A percentile compares a stretch with the other conserved stretches of the same genome.
Conservation (phyloP, 2,113 vertebrate species). For the Nymphicus hollandicus region DNA sequence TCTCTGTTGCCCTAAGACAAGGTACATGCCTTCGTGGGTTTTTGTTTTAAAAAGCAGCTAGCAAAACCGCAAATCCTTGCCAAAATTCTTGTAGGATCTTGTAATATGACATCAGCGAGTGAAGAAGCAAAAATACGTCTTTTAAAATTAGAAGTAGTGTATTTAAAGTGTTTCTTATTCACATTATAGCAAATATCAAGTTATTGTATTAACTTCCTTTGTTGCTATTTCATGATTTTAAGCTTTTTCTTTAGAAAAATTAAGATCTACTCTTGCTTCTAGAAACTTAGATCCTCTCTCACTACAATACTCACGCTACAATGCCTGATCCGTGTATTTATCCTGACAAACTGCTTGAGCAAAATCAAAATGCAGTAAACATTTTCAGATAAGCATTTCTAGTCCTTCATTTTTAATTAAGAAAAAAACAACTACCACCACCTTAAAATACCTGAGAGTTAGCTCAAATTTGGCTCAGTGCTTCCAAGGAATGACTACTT, state of each 20-base stretch:
- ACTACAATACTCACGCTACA: not conserved
- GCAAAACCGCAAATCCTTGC: not conserved
- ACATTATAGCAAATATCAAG: not conserved
- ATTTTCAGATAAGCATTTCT: not conserved
- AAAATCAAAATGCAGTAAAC: not conserved
- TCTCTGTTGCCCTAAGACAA: not conserved
- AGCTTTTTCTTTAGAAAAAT: not conserved
- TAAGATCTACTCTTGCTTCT: not conserved
- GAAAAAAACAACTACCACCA: not conserved
- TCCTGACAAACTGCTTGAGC: not conserved
- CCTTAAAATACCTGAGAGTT: not conserved
- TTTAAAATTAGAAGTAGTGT: not conserved
- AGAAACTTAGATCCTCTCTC: not conserved
- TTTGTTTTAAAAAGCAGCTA: not conserved
- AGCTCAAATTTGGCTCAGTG: not conserved
- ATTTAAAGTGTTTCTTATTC: not conserved
- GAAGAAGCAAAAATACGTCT: not conserved
- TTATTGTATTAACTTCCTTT: not conserved
- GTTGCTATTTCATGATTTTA: not conserved
- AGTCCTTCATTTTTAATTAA: not conserved
- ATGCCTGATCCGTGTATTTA: not conserved
- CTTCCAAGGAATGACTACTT: not conserved
- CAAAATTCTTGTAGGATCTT: not conserved
- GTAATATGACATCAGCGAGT: not conserved
- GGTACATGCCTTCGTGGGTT: not conserved